A percentile compares a stretch with the other conserved stretches of the same genome.
Evolutionary conservation across 92 coral and sea anemone species (phyloP).

Genomic region (Porites rus): DNA sequence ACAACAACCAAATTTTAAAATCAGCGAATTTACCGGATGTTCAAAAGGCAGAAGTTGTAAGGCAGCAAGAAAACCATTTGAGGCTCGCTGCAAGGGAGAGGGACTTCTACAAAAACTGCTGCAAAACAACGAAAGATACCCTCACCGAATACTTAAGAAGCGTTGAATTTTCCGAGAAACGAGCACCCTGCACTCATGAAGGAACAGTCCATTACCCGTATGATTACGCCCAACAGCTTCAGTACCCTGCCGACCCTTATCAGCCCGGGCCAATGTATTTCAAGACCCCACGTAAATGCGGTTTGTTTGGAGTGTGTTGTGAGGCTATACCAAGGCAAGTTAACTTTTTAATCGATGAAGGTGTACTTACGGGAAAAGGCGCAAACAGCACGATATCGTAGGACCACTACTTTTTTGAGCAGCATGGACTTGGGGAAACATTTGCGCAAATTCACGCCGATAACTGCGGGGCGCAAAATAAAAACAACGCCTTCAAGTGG

Average conservation of each 20-base stretch:
- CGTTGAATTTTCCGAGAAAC: constrained; percentile 33
- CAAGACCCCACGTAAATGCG: constrained; percentile 66
- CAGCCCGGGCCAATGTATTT: constrained; percentile 68
- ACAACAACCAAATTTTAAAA: constrained; percentile 37
- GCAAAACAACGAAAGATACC: constrained; percentile 50
- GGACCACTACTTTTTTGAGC: constrained; percentile 43
- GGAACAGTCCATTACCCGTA: constrained; percentile 59
- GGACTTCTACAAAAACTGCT: constrained; percentile 55
- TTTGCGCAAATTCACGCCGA: constrained; percentile 61
- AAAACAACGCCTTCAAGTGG: constrained; percentile 58
- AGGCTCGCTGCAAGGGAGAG: constrained; percentile 46
- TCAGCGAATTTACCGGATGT: constrained; percentile 48
- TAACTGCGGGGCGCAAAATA: constrained; percentile 62
- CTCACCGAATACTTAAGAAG: constrained; percentile 6
- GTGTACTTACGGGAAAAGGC: constrained; percentile 52
- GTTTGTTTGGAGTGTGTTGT: constrained; percentile 58
- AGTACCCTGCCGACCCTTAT: constrained; percentile 49
- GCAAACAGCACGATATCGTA: constrained; percentile 52
- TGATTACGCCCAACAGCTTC: constrained; percentile 75
- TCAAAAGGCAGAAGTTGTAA: constrained; percentile 55
- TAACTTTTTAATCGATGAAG: constrained; percentile 62
- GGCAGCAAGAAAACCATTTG: constrained; percentile 51
- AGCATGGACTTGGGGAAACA: constrained; percentile 56
- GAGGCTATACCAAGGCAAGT: constrained; percentile 72
- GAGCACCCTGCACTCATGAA: constrained; percentile 41